These are phyloP conservation scores for Buteo buteo DNA, from an alignment of 2,113 vertebrate genomes.

Conservation along the genomic window DNA sequence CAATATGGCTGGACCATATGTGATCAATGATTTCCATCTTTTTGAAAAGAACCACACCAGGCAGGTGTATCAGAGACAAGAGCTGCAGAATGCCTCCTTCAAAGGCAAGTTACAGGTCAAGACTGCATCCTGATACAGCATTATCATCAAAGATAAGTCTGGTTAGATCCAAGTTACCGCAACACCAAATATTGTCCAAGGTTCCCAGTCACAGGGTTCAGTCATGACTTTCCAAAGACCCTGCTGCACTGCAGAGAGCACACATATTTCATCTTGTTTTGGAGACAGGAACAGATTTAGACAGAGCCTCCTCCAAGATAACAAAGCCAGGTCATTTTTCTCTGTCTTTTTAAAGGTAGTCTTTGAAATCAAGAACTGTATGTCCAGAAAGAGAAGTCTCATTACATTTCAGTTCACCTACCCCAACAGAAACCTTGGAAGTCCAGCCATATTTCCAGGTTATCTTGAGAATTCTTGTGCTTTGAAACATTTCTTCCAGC, in stretches of 20 bases:
- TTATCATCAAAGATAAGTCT: background rate
- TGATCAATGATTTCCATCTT: background rate
- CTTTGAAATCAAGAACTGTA: background rate
- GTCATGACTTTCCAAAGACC: background rate
- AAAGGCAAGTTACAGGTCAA: background rate
- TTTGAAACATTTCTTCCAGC: background rate
- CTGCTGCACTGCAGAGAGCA: background rate
- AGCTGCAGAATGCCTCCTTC: background rate
- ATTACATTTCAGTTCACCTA: background rate
- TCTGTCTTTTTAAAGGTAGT: background rate
- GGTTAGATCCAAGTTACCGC: background rate
- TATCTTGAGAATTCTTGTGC: background rate
- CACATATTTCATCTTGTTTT: background rate
- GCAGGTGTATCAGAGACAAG: background rate
- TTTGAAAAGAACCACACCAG: background rate
- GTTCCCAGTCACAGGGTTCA: background rate
- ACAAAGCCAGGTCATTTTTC: background rate
- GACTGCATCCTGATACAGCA: background rate
- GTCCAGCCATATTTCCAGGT: background rate
- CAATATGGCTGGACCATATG: background rate
- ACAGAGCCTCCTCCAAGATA: background rate
- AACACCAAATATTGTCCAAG: background rate
- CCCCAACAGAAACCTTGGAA: background rate
- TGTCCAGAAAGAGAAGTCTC: background rate
- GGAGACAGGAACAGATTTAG: background rate